Evolutionary conservation across 2,113 vertebrate genomes (phyloP).

Genomic region (Aphyosemion australe): DNA sequence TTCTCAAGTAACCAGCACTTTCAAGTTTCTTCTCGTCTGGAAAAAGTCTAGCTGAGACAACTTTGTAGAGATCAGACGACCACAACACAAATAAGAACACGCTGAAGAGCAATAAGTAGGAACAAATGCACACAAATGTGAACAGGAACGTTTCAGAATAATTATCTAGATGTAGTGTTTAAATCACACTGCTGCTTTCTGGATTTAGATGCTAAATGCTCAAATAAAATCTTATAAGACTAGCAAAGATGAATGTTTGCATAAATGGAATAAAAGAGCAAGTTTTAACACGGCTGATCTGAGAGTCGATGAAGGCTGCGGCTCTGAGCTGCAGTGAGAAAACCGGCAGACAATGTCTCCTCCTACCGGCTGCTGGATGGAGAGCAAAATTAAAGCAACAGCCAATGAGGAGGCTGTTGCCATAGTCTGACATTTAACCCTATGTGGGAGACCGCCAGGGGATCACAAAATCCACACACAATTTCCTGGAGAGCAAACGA

Average conservation of each 20-base stretch:
- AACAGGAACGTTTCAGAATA: neutral
- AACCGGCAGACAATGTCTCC: conserved; percentile 63
- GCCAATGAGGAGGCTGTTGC: conserved; percentile 72
- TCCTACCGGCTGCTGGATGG: conserved; percentile 52
- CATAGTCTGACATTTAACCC: conserved; percentile 64
- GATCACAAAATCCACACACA: neutral
- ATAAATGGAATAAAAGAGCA: neutral
- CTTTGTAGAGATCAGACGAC: conserved; percentile 2
- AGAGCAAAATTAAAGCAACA: conserved; percentile 26
- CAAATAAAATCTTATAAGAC: neutral
- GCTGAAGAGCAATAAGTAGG: neutral
- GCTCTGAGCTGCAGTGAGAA: neutral
- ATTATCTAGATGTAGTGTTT: neutral
- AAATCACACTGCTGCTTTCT: too few species aligned
- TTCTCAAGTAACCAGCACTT: conserved; percentile 59
- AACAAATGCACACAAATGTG: neutral
- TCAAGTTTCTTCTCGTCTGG: conserved; percentile 43
- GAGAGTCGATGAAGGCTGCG: neutral
- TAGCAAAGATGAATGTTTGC: neutral
- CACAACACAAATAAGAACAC: neutral
- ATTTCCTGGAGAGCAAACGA: neutral
- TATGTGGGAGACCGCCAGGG: conserved; percentile 2
- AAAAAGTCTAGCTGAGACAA: conserved; percentile 17
- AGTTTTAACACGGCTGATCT: neutral
- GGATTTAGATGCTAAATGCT: too few species aligned